Evolutionary conservation across 2,797 vertebrate genomes (phyloP).

Genomic region (Botia kubotai): DNA sequence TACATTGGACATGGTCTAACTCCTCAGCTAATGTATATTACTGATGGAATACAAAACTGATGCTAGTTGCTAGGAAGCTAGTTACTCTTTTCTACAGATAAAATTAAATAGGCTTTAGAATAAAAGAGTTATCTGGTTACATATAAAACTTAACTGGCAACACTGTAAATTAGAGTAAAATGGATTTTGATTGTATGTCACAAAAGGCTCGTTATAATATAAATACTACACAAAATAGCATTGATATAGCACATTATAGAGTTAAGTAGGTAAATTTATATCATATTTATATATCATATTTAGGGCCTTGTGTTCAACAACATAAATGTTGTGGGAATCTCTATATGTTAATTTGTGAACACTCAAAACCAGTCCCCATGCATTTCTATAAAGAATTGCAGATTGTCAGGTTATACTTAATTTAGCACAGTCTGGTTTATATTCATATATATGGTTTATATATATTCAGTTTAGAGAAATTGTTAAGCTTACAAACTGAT

Average conservation of each 20-base stretch:
- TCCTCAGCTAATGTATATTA: constrained; percentile 1
- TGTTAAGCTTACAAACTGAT: constrained; percentile 3
- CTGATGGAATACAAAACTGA: neutral
- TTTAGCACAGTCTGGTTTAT: constrained; percentile 5
- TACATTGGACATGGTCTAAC: constrained; percentile 28
- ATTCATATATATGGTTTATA: neutral
- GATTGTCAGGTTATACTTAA: neutral
- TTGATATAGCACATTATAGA: neutral
- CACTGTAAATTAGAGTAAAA: neutral
- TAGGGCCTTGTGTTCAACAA: neutral
- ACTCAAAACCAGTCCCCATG: neutral
- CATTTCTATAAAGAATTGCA: neutral
- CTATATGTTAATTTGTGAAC: neutral
- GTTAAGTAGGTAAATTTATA: too few relatives aligned
- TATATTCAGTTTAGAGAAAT: too few relatives aligned
- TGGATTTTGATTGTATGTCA: constrained; percentile 26
- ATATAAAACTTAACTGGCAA: neutral
- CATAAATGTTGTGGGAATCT: neutral
- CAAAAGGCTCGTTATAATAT: neutral
- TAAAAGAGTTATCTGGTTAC: neutral
- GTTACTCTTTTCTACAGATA: neutral
- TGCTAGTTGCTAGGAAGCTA: neutral
- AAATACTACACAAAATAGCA: neutral
- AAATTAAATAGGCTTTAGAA: constrained; percentile 11
- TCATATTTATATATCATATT: neutral